Conservation (phyloP, 2,797 vertebrate genomes). For the Clamator glandarius region DNA sequence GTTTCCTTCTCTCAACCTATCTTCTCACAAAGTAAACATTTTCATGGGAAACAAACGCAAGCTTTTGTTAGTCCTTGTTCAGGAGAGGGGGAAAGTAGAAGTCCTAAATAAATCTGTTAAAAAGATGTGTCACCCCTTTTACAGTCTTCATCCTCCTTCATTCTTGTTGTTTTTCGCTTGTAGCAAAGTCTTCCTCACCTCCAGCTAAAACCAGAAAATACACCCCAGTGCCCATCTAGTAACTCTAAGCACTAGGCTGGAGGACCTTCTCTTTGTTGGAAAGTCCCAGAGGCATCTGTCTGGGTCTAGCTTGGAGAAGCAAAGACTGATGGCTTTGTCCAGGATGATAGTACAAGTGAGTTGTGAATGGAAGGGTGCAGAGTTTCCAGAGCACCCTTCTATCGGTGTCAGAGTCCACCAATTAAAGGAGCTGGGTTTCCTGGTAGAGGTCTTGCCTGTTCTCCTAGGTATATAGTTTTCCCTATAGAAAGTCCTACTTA, state of each 20-base stretch:
- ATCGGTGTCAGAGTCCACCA: neutral
- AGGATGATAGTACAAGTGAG: neutral
- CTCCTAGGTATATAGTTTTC: neutral
- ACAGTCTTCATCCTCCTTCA: neutral
- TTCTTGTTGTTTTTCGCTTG: neutral
- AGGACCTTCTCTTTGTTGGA: neutral
- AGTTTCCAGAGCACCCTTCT: neutral
- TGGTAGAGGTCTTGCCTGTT: neutral
- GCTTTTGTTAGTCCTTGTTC: neutral
- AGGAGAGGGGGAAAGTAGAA: neutral
- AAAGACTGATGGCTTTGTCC: neutral
- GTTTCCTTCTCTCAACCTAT: neutral
- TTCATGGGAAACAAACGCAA: neutral
- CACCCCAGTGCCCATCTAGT: neutral
- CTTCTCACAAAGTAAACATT: neutral
- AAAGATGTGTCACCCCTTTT: neutral
- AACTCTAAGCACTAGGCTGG: neutral
- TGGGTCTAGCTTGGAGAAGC: neutral
- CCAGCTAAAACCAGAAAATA: neutral
- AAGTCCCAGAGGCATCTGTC: neutral
- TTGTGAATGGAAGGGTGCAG: rapidly evolving
- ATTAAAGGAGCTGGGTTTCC: neutral
- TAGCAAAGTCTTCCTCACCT: neutral
- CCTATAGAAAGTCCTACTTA: neutral
- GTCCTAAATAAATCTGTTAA: neutral